phyloP scores from a whole-genome alignment of 2,113 vertebrate genomes.

The Azemiops feae region DNA sequence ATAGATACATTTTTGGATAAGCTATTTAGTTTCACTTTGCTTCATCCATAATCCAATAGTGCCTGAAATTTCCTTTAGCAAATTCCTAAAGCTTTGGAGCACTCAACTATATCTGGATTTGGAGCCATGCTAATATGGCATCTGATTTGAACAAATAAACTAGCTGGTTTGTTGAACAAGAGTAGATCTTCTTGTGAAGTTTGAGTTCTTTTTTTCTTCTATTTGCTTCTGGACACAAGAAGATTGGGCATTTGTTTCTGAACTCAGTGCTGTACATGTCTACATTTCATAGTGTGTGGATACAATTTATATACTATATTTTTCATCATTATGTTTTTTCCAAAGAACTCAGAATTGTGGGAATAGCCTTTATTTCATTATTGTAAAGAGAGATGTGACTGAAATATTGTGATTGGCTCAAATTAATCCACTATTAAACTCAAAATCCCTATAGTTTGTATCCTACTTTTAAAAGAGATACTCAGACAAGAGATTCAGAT shows the following conservation, averaged over 20 bases:
- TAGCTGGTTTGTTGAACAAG: not conserved
- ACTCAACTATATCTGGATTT: not conserved
- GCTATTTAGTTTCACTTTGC: not conserved
- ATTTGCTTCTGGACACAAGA: not conserved
- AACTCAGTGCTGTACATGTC: not conserved
- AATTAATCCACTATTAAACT: not conserved
- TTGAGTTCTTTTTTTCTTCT: not conserved
- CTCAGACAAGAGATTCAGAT: not conserved
- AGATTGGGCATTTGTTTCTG: not conserved
- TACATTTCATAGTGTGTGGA: not conserved
- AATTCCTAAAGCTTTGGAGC: not conserved
- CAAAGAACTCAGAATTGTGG: not conserved
- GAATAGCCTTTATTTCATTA: not conserved
- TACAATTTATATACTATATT: not conserved
- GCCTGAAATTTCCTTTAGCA: not conserved
- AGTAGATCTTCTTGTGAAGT: not conserved
- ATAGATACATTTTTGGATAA: not conserved
- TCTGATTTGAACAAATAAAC: not conserved
- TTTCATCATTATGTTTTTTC: not conserved
- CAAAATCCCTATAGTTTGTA: not conserved
- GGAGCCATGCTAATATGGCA: not conserved
- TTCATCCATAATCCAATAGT: not conserved
- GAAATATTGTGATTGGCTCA: not conserved
- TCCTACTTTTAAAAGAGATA: not conserved
- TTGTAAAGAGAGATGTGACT: not conserved